A percentile compares a stretch with the other conserved stretches of the same genome.
Evolutionary conservation across 1,140 invertebrate genomes (phyloP).

Genomic region (Drosophila tsacasi): DNA sequence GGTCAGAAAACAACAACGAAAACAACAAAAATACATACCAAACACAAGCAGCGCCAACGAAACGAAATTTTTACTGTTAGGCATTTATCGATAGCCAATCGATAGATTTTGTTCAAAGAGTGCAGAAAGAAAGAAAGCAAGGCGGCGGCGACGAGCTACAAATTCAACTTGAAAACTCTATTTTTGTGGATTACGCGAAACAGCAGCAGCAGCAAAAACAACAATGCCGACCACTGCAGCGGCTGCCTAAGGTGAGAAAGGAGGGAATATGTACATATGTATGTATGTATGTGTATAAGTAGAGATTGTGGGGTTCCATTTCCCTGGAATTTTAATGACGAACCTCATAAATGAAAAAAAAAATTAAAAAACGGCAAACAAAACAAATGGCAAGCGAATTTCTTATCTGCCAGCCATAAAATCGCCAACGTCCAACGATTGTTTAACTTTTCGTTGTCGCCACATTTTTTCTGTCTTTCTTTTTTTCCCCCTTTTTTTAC

Average conservation of each 20-base stretch:
- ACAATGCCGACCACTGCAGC: constrained; percentile 60
- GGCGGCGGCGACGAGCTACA: constrained; percentile 29
- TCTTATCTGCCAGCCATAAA: constrained; percentile 51
- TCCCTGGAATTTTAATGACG: constrained; percentile 58
- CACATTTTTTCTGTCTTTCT: neutral
- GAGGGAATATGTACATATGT: neutral
- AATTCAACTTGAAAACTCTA: constrained; percentile 31
- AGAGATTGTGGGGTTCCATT: constrained; percentile 25
- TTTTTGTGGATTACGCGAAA: constrained; percentile 75
- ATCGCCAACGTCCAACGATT: constrained; percentile 56
- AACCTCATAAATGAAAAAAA: constrained; percentile 18
- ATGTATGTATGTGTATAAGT: neutral
- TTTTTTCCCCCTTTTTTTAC: neutral
- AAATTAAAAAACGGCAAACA: constrained; percentile 28
- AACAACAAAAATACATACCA: constrained; percentile 37
- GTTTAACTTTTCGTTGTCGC: constrained; percentile 43
- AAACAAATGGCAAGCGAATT: constrained; percentile 52
- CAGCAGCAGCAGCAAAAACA: constrained; percentile 13
- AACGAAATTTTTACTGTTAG: constrained; percentile 77
- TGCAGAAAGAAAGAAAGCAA: constrained; percentile 18
- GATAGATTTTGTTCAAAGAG: constrained; percentile 57
- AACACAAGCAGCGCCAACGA: constrained; percentile 35
- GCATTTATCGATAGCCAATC: constrained; percentile 52
- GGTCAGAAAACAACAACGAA: constrained; percentile 61
- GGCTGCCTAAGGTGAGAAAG: constrained; percentile 68